phyloP scores from a whole-genome alignment of 2,888 invertebrate genomes.

The Lithophane ornitopus region DNA sequence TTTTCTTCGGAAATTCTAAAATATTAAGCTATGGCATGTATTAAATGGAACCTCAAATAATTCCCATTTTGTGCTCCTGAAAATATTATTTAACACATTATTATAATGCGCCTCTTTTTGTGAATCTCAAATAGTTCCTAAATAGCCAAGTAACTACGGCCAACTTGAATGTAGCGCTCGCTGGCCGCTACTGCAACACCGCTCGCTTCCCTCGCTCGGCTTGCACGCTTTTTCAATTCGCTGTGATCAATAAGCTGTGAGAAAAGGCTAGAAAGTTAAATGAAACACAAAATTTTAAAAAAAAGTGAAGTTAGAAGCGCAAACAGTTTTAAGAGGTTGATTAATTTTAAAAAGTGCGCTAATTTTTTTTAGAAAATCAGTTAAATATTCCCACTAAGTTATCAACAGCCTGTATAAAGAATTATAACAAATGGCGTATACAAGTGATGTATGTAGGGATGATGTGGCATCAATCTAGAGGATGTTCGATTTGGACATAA shows the following conservation, averaged over 20 bases:
- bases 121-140: too few relatives aligned
- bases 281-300: too few relatives aligned
- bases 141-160: too few relatives aligned
- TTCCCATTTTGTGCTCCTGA: background rate
- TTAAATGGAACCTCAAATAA: background rate
- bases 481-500: slow-evolving; percentile 66
- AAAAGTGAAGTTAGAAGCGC: too few relatives aligned
- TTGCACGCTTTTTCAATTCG: background rate
- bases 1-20: slow-evolving; percentile 39
- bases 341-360: too few relatives aligned
- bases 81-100: too few relatives aligned
- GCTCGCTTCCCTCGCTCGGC: background rate
- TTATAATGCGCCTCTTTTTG: too few relatives aligned
- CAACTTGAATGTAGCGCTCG: too few relatives aligned
- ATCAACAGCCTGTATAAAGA: slow-evolving; percentile 68
- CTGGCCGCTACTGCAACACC: background rate
- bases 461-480: slow-evolving; percentile 76
- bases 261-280: background rate
- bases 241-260: background rate
- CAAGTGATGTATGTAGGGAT: slow-evolving; percentile 80
- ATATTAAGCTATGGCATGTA: slow-evolving; percentile 2
- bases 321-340: too few relatives aligned
- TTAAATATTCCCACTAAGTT: background rate
- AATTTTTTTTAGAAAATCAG: background rate
- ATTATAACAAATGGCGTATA: slow-evolving; percentile 81